Evolutionary conservation across 2,888 invertebrate species (phyloP).

Genomic region (Acleris emargana): DNA sequence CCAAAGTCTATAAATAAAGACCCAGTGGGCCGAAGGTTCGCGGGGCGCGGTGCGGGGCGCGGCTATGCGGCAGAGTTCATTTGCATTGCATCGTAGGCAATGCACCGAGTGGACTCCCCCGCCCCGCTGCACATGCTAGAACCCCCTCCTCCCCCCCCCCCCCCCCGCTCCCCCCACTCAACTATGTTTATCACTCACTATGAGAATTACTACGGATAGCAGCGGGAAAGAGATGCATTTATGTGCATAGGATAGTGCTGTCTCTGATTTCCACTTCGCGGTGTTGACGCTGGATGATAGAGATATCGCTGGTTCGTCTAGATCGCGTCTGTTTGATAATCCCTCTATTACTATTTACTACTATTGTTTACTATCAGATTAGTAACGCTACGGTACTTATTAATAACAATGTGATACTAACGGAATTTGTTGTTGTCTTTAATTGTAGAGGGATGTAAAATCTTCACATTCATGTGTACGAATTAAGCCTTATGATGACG

Average conservation of each 20-base stretch:
- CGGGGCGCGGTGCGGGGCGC: constrained; percentile 49
- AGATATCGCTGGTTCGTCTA: constrained; percentile 25
- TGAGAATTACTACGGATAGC: constrained; percentile 32
- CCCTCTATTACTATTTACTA: constrained; percentile 20
- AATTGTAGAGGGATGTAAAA: no score
- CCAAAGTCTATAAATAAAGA: constrained; percentile 67
- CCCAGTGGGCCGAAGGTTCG: constrained; percentile 55
- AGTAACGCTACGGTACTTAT: background rate
- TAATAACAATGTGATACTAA: no score
- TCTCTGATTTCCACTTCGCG: constrained; percentile 18
- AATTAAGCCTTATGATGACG: no score
- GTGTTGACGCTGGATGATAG: constrained; percentile 22
- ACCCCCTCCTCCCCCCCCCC: constrained; percentile 24
- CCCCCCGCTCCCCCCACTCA: constrained; percentile 13
- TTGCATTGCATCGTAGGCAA: constrained; percentile 59
- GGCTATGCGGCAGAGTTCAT: constrained; percentile 63
- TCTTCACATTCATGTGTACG: no score
- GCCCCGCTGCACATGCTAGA: constrained; percentile 27
- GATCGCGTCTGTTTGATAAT: constrained; percentile 35
- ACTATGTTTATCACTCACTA: constrained; percentile 30
- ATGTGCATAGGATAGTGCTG: constrained; percentile 11
- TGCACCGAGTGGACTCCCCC: constrained; percentile 35
- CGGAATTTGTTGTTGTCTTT: no score
- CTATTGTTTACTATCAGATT: constrained; percentile 26
- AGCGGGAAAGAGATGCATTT: constrained; percentile 32